phyloP scores from a whole-genome alignment of 2,888 invertebrate species.

The Lacanobia wlatinum region DNA sequence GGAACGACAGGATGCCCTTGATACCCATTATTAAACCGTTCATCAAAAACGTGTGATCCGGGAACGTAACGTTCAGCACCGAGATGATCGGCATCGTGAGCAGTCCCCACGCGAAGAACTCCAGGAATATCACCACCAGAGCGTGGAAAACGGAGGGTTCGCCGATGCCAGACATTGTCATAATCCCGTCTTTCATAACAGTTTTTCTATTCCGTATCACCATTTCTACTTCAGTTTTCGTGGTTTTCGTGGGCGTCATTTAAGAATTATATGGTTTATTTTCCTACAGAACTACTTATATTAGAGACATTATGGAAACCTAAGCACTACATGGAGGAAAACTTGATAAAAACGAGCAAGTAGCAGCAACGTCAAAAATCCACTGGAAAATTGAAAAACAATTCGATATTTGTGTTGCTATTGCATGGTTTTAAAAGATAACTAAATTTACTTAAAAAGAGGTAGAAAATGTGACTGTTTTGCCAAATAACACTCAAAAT shows the following conservation, averaged over 20 bases:
- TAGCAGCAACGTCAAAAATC: constrained; percentile 87
- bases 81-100: constrained; percentile 99
- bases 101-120: constrained; percentile 99
- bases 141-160: constrained; percentile 99
- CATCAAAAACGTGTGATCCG: constrained; percentile 99
- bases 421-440: constrained; percentile 10
- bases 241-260: constrained; percentile 94
- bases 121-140: constrained; percentile 99
- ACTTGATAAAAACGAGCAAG: constrained; percentile 81
- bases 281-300: constrained; percentile 84
- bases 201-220: constrained; percentile 96
- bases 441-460: background rate
- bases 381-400: constrained; percentile 89
- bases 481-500: background rate
- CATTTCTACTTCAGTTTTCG: constrained; percentile 96
- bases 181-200: constrained; percentile 96
- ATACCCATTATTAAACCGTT: constrained; percentile 99
- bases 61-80: constrained; percentile 99
- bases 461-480: background rate
- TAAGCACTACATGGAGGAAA: constrained; percentile 87
- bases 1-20: constrained; percentile 99
- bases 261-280: constrained; percentile 82
- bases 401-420: constrained; percentile 83
- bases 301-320: constrained; percentile 85
- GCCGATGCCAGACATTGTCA: constrained; percentile 97